Conservation (phyloP, 2,888 invertebrate genomes). For the Acleris laterana region DNA sequence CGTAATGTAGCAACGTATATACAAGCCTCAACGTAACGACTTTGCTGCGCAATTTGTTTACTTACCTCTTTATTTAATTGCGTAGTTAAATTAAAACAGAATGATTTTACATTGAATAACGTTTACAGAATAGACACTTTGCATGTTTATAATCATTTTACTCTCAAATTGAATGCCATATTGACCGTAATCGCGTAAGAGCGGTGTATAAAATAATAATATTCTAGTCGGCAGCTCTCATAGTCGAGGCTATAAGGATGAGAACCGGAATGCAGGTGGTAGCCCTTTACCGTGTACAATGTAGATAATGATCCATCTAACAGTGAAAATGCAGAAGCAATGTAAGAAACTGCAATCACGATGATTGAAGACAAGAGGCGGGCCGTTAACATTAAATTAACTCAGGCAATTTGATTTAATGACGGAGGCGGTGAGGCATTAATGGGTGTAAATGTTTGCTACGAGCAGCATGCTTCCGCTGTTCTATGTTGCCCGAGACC, state of each 20-base stretch:
- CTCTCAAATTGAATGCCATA: no score
- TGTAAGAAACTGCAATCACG: slow-evolving; percentile 59
- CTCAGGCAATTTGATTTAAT: slow-evolving; percentile 65
- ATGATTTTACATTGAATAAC: slow-evolving; percentile 13
- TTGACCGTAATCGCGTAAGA: no score
- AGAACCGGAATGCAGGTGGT: slow-evolving; percentile 12
- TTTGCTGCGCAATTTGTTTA: slow-evolving; percentile 3
- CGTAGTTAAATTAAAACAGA: not conserved
- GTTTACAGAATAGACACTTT: no score
- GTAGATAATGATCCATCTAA: slow-evolving; percentile 38
- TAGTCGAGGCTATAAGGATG: not conserved
- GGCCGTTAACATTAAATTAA: slow-evolving; percentile 59
- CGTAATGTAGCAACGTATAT: slow-evolving; percentile 18
- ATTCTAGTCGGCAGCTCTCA: not conserved
- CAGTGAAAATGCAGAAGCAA: slow-evolving; percentile 54
- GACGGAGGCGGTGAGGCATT: slow-evolving; percentile 45
- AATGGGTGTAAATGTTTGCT: slow-evolving; percentile 49
- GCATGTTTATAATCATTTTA: no score
- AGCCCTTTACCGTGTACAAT: slow-evolving; percentile 19
- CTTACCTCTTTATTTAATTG: slow-evolving; percentile 7
- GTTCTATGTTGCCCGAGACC: slow-evolving; percentile 8
- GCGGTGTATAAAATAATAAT: not conserved
- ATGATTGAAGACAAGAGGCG: slow-evolving; percentile 56
- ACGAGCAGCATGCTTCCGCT: slow-evolving; percentile 37
- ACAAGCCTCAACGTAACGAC: slow-evolving; percentile 6